A percentile compares a stretch with the other conserved stretches of the same genome.
Evolutionary conservation across 2,797 vertebrate species (phyloP).

Genomic region (Emydoidea blandingii): DNA sequence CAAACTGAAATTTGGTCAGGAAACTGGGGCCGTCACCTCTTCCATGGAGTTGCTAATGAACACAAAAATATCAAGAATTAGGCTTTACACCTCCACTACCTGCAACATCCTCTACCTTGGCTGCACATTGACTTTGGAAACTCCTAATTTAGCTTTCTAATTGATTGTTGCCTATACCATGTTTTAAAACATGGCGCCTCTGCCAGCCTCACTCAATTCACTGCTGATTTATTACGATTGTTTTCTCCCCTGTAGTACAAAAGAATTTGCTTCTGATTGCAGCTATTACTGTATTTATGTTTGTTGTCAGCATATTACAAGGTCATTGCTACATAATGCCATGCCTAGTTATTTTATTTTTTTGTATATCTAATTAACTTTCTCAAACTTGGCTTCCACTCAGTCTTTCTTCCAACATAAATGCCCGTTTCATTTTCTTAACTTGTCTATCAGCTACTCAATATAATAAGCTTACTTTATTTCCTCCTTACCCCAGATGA

Average conservation of each 20-base stretch:
- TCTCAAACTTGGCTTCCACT: background rate
- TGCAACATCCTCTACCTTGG: background rate
- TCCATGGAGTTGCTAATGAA: background rate
- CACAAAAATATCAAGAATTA: constrained; percentile 8
- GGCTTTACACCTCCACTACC: background rate
- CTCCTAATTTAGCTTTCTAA: background rate
- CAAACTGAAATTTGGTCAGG: background rate
- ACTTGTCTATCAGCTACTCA: background rate
- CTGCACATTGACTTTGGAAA: background rate
- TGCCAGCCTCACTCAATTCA: background rate
- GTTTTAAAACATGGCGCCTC: background rate
- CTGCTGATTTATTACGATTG: background rate
- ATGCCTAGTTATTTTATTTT: background rate
- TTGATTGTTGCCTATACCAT: background rate
- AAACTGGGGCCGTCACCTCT: background rate
- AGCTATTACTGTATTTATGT: background rate
- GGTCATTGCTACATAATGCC: background rate
- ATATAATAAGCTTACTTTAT: background rate
- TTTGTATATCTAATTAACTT: background rate
- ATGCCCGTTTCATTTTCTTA: background rate
- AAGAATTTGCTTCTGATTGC: background rate
- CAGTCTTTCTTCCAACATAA: background rate
- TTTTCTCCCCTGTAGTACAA: background rate
- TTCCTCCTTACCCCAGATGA: background rate
- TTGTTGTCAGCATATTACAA: background rate